Evolutionary conservation across 2,888 invertebrate genomes (phyloP).

Genomic region (Drosophila neonasuta): DNA sequence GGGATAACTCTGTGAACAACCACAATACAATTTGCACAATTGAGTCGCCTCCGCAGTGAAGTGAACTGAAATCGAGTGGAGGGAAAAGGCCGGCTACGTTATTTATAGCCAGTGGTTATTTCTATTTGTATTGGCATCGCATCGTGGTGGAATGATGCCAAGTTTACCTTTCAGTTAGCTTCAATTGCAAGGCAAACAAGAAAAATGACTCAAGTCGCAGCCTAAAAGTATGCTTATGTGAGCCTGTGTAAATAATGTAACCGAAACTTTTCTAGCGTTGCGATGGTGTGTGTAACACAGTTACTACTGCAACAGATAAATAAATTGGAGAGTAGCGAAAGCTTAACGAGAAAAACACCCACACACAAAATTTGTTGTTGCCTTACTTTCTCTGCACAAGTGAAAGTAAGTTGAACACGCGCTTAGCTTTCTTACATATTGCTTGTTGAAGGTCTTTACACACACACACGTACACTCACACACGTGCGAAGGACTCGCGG

Average conservation of each 20-base stretch:
- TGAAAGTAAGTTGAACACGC: constrained; percentile 66
- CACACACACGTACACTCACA: constrained; percentile 26
- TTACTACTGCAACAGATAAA: constrained; percentile 16
- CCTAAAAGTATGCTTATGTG: constrained; percentile 12
- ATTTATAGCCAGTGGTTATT: constrained; percentile 51
- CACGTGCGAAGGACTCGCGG: constrained; percentile 33
- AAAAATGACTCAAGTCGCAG: constrained; percentile 11
- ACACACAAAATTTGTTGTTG: constrained; percentile 28
- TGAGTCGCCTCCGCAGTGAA: constrained; percentile 15
- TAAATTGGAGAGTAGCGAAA: constrained; percentile 7
- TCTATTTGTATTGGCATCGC: constrained; percentile 40
- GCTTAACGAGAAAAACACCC: constrained; percentile 13
- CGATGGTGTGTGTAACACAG: constrained; percentile 1
- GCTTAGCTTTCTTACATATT: constrained; percentile 64
- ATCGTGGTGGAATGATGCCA: constrained; percentile 7
- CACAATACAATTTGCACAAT: constrained; percentile 31
- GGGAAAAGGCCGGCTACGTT: constrained; percentile 10
- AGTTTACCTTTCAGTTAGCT: constrained; percentile 42
- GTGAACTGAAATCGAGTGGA: neutral
- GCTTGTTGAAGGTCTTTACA: constrained; percentile 64
- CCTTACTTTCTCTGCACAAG: constrained; percentile 35
- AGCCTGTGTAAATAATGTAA: constrained; percentile 59
- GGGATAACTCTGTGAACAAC: neutral
- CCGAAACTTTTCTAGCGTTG: constrained; percentile 34
- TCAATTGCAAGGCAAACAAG: constrained; percentile 34